phyloP scores from a whole-genome alignment of 2,888 invertebrate species.

The Celastrina argiolus region DNA sequence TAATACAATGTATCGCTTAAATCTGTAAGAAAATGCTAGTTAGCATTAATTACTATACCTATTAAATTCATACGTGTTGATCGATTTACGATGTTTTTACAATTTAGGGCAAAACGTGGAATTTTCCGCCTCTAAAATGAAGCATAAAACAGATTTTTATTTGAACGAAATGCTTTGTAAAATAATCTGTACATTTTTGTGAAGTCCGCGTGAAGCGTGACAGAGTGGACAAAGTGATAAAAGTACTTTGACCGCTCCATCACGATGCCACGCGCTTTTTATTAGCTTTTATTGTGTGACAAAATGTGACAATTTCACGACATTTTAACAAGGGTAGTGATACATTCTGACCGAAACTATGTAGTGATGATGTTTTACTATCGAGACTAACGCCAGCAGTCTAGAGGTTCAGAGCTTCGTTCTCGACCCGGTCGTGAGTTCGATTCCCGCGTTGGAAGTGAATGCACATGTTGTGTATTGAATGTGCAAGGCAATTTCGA shows the following conservation, averaged over 20 bases:
- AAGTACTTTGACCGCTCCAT: constrained; percentile 3
- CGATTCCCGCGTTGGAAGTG: no score
- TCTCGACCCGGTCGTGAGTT: no score
- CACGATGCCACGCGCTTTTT: constrained; percentile 6
- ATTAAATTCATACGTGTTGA: no score
- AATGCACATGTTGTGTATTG: no score
- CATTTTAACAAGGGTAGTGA: not conserved
- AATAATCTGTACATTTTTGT: constrained; percentile 11
- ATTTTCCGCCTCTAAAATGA: not conserved
- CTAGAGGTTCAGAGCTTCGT: no score
- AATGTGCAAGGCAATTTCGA: no score
- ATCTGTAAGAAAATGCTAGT: no score
- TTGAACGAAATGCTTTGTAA: constrained; percentile 1
- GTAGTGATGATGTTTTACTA: no score
- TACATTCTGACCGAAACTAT: not conserved
- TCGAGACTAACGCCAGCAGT: no score
- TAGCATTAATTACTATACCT: no score
- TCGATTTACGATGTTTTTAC: not conserved
- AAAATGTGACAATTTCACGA: constrained; percentile 5
- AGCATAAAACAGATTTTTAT: not conserved
- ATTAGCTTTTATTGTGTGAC: not conserved
- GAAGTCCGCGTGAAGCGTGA: constrained; percentile 1
- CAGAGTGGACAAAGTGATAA: constrained; percentile 8
- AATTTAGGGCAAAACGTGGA: not conserved
- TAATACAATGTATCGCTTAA: no score